Base-by-base conservation (phyloP, 1,140 invertebrate genomes). In the Gonatopus flavifemur region DNA sequence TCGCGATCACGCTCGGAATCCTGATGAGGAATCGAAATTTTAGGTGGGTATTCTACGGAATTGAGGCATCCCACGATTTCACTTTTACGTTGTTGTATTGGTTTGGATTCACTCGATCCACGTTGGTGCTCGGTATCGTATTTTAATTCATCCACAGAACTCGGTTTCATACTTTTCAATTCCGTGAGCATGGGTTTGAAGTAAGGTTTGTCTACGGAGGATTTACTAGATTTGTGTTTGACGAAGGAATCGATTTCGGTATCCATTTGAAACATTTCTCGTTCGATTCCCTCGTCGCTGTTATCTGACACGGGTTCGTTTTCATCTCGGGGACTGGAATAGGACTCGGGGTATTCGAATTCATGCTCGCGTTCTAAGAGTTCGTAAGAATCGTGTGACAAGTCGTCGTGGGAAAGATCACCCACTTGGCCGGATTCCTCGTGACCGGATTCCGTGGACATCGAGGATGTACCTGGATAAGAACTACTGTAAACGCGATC, bases 381-480 rank as follows among this genome's bases (percentile, higher is more conserved):
- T 65, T 94, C 91, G 70, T 93, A 94, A 55, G 90, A 93, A 72
- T 93, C 91, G 70, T 93, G 91, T 9, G 89, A 91, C 3, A 93
- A 76, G 76, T 94, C 90, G 67, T 93, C 91, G 68, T 91, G 89
- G 1, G 88, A 90, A 22, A 81, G 53, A 50, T 87, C 87, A 39
- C 84, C 83, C 36, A 74, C 72, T 1, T 67, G 76, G n/a, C 68
- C 73, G 3, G 75, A 76, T 40, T 76, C 75, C 53, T 72, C 86
- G 76, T 84, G 84, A 59, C 77, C 84, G 57, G 72, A 87, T 74
- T 78, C 83, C 75, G 79, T 81, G 71, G 79, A 82, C 64, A 77
- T 82, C 52, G 83, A 83, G 3, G 87, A 85, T 12, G 87, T 90
- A 22, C 89, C 90, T 7, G 90, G 90, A 72, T 91, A 93, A 64